Base-by-base conservation (phyloP, 2,113 vertebrate genomes). In the Nesospiza acunhae region DNA sequence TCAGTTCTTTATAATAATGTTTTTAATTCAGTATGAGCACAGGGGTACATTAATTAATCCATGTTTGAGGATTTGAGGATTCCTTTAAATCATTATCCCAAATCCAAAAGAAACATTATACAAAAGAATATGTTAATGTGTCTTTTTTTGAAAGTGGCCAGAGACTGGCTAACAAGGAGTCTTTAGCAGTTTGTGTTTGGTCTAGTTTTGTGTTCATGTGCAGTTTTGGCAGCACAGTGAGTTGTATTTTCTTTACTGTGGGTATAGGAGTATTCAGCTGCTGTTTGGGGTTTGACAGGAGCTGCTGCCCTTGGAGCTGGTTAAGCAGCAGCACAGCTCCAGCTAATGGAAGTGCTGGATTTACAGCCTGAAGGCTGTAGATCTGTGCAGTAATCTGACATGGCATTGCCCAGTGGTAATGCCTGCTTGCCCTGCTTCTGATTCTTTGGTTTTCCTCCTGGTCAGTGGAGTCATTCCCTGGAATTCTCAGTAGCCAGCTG, bases 401-500 rank as follows among this genome's bases (percentile, higher is more conserved):
- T 30, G n/a, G 52, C 47, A 64, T 21, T 58, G 49, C 42, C 0
- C 2, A 26, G 26, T 15, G 30, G 16, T 24, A 41, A 30, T 60
- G 59, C 26, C 59, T 60, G 17, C 33, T 87, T 79, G 2, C 2
- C 9, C 23, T 84, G 35, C 23, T 84, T 56, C 41, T 77, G 5
- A 30, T 66, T 4, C 3, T 31, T 44, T 74, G 21, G 5, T 21
- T 74, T 84, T 78, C 26, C 21, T 84, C 8, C 30, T 52, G 22
- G 11, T 27, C 53, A 33, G 14, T 59, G 9, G 28, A 63, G 42
- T 24, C 10, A 2, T 76, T 86, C 26, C 41, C 63, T 92, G 60
- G 59, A 73, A 44, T 31, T 33, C 44, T 41, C 53, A 3, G 0
- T 3, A 20, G 3, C n/a, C 8, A 16, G 7, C 15, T 33, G 35